Conservation (phyloP, 2,888 invertebrate genomes). For the Strigamia crassipes region DNA sequence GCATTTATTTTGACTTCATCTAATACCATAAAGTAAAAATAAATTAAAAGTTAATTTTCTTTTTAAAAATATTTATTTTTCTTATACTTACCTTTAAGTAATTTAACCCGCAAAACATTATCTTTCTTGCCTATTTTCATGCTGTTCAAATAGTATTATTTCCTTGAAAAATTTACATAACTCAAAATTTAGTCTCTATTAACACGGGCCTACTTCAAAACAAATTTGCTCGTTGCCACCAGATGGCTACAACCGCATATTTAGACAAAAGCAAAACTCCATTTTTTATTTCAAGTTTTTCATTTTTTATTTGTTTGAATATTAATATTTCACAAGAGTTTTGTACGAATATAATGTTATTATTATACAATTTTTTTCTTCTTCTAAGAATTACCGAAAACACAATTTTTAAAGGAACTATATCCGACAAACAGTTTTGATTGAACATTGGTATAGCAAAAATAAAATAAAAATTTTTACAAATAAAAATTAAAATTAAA, state of each 20-base stretch:
- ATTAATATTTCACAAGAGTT: too few relatives aligned
- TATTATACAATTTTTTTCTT: too few relatives aligned
- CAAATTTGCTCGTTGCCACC: not conserved
- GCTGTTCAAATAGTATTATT: not conserved
- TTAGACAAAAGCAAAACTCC: too few relatives aligned
- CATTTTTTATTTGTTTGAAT: too few relatives aligned
- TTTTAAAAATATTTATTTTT: not conserved
- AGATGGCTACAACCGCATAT: too few relatives aligned
- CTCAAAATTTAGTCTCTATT: not conserved
- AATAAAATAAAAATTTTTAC: too few relatives aligned
- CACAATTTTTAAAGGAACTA: not conserved
- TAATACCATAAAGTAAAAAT: not conserved
- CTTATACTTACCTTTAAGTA: not conserved
- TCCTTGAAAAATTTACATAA: not conserved
- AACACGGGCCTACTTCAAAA: not conserved
- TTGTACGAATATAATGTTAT: too few relatives aligned
- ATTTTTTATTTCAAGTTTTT: too few relatives aligned
- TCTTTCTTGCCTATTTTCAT: not conserved
- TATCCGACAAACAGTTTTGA: not conserved
- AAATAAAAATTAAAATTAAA: too few relatives aligned
- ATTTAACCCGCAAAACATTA: not conserved
- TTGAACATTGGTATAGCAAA: too few relatives aligned
- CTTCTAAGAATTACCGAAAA: too few relatives aligned
- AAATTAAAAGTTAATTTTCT: not conserved
- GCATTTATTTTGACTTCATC: not conserved